These are phyloP conservation scores for Hirudo medicinalis DNA, from an alignment of 1,140 invertebrate species.

Conservation along the genomic window DNA sequence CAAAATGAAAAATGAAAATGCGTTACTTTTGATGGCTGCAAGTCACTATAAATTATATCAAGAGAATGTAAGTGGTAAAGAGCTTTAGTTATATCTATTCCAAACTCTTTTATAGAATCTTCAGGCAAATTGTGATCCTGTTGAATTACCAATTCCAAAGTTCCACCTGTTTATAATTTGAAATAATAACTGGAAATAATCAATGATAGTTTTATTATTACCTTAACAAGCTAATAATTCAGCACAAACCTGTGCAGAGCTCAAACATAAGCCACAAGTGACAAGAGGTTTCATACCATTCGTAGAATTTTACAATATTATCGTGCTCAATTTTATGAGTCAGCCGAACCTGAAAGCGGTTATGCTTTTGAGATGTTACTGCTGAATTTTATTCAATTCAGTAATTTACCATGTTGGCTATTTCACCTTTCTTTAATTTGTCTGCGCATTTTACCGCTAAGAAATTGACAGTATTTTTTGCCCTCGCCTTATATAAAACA, in stretches of 20 bases:
- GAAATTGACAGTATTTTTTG: conserved; percentile 42
- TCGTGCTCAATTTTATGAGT: conserved; percentile 39
- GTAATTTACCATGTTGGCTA: conserved; percentile 37
- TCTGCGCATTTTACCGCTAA: conserved; percentile 42
- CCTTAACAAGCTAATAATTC: background rate
- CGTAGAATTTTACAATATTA: conserved; percentile 40
- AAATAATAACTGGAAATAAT: background rate
- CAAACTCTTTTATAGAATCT: conserved; percentile 36
- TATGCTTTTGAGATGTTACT: too few species aligned
- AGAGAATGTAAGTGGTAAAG: conserved; percentile 39
- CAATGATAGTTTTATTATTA: background rate
- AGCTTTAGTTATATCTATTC: conserved; percentile 35
- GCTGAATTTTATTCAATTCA: too few species aligned
- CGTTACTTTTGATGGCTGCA: conserved; percentile 36
- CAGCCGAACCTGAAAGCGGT: conserved; percentile 36
- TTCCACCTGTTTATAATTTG: conserved; percentile 28
- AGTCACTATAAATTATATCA: conserved; percentile 39
- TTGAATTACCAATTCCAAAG: conserved; percentile 34
- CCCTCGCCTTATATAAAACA: conserved; percentile 40
- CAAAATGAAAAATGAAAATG: background rate
- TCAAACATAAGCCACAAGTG: conserved; percentile 42
- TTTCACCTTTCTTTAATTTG: conserved; percentile 37
- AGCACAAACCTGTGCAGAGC: conserved; percentile 34
- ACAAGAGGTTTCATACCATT: conserved; percentile 44
- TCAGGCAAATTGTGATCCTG: conserved; percentile 39